phyloP scores from a whole-genome alignment of 2,888 invertebrate genomes.

The Dicyrtoma fusca region DNA sequence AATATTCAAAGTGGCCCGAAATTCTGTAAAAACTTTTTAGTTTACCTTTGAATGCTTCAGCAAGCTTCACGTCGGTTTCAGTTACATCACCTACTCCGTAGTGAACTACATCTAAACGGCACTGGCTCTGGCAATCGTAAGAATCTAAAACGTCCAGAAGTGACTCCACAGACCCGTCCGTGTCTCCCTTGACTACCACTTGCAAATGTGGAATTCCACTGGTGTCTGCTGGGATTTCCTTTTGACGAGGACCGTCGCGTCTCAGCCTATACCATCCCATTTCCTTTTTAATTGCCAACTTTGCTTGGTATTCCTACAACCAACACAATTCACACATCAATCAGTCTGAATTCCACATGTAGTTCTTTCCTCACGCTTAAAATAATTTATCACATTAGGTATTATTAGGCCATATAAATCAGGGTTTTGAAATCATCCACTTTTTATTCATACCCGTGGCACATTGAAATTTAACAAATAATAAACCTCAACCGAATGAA shows the following conservation, averaged over 20 bases:
- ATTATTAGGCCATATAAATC: too few species aligned
- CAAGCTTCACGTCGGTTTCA: slow-evolving; percentile 81
- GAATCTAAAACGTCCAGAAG: slow-evolving; percentile 87
- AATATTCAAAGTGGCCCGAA: too few species aligned
- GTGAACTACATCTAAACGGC: slow-evolving; percentile 81
- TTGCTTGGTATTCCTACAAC: slow-evolving; percentile 66
- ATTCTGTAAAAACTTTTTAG: too few species aligned
- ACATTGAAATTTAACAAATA: neutral
- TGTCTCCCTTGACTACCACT: slow-evolving; percentile 69
- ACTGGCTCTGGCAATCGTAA: slow-evolving; percentile 70
- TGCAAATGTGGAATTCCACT: slow-evolving; percentile 42
- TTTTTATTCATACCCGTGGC: too few species aligned
- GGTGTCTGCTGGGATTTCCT: slow-evolving; percentile 63
- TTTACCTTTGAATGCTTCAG: slow-evolving; percentile 70
- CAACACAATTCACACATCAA: slow-evolving; percentile 9
- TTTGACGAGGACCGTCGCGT: slow-evolving; percentile 66
- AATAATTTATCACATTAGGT: too few species aligned
- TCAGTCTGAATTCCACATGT: neutral
- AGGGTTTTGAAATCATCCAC: too few species aligned
- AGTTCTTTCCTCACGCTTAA: neutral
- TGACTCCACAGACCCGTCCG: slow-evolving; percentile 95
- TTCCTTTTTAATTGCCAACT: slow-evolving; percentile 66
- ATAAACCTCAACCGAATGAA: neutral
- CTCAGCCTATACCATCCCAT: slow-evolving; percentile 66
- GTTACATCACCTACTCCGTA: slow-evolving; percentile 87